Conservation (phyloP, 2,113 vertebrate genomes). For the Laterallus jamaicensis region DNA sequence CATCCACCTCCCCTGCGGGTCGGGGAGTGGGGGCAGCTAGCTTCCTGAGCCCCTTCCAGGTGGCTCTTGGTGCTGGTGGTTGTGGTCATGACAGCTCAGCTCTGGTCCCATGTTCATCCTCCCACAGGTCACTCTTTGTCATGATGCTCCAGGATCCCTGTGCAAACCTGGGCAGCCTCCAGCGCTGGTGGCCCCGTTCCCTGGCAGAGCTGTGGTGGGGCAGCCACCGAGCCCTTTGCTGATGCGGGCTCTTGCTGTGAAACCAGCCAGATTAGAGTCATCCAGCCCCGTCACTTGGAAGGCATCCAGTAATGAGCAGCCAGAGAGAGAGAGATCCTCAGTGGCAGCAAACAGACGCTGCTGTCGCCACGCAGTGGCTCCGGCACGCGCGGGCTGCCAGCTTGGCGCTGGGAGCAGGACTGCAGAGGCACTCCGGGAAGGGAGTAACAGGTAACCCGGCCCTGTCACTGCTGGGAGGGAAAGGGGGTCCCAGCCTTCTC, state of each 20-base stretch:
- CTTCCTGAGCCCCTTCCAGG: not conserved
- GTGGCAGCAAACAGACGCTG: slow-evolving; percentile 28
- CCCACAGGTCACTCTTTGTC: not conserved
- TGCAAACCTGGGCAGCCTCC: not conserved
- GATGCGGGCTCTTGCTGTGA: not conserved
- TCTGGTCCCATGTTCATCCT: not conserved
- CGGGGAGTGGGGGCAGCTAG: not conserved
- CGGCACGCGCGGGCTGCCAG: not conserved
- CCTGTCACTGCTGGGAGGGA: not conserved
- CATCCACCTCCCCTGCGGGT: fast-evolving
- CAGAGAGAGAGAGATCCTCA: not conserved
- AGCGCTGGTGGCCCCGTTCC: not conserved
- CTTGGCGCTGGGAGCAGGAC: not conserved
- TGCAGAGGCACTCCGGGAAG: fast-evolving
- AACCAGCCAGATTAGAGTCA: slow-evolving; percentile 6
- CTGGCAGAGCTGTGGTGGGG: not conserved
- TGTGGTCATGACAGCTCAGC: fast-evolving
- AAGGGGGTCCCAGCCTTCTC: not conserved
- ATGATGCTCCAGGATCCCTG: not conserved
- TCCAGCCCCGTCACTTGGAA: slow-evolving; percentile 4
- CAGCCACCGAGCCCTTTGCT: not conserved
- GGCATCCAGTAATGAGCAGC: slow-evolving; percentile 1
- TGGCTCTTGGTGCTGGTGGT: not conserved
- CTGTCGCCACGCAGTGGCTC: not conserved
- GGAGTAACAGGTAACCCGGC: not conserved